Conservation (phyloP, 2,113 vertebrate species). For the Sterna hirundo region DNA sequence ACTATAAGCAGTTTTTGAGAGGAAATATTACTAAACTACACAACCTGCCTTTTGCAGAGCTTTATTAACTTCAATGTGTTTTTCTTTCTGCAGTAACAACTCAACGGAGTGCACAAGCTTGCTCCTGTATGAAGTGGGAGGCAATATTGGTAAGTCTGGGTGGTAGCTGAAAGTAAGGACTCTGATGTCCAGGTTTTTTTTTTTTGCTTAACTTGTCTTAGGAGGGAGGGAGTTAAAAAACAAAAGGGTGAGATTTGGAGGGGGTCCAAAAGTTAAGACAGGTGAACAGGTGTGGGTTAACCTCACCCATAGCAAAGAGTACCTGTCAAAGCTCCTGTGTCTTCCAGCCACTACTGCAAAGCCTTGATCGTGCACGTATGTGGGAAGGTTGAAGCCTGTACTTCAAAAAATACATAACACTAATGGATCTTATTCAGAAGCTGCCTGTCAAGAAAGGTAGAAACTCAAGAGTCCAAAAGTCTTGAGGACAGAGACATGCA, state of each 20-base stretch:
- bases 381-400: background rate
- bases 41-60: background rate
- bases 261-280: background rate
- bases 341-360: background rate
- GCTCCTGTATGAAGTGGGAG: constrained; percentile 85
- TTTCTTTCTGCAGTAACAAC: constrained; percentile 71
- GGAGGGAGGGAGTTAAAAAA: background rate
- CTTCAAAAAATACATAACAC: background rate
- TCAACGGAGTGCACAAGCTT: constrained; percentile 62
- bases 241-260: background rate
- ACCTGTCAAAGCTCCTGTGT: rapidly evolving
- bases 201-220: background rate
- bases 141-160: constrained; percentile 83
- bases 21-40: rapidly evolving
- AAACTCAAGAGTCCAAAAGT: background rate
- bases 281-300: background rate
- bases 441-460: background rate
- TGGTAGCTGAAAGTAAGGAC: background rate
- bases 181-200: background rate
- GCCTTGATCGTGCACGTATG: background rate
- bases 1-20: background rate
- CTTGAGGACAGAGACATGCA: background rate
- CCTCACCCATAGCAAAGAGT: background rate
- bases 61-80: background rate
- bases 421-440: background rate